A percentile compares a stretch with the other conserved stretches of the same genome.
These are phyloP conservation scores for Bubo bubo DNA, from an alignment of 2,113 vertebrate species.

Conservation along the genomic window DNA sequence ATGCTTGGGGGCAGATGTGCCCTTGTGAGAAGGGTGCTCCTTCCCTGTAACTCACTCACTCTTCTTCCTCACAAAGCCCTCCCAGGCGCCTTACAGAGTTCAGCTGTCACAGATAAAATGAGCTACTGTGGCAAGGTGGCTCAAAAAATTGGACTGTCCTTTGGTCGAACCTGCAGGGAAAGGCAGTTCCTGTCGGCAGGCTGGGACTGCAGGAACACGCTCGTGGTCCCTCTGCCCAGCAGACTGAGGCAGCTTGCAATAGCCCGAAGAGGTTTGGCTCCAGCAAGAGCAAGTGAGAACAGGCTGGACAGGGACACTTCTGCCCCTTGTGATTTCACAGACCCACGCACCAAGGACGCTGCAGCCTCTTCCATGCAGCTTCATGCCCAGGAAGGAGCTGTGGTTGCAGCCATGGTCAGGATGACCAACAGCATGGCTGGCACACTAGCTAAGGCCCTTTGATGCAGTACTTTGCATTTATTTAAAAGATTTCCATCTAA, in stretches of 20 bases:
- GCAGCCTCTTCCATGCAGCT: background rate
- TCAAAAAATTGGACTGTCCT: background rate
- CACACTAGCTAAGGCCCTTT: background rate
- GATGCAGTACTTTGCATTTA: background rate
- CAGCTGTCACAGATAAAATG: background rate
- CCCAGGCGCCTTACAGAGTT: background rate
- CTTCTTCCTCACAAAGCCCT: background rate
- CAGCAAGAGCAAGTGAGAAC: background rate
- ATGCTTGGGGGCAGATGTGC: background rate
- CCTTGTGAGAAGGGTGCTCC: background rate
- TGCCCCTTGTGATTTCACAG: background rate
- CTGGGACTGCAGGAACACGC: background rate
- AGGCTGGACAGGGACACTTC: background rate
- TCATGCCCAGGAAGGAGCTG: background rate
- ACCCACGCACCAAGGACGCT: accelerated
- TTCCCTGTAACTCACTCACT: background rate
- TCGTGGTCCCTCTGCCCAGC: accelerated
- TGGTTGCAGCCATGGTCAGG: background rate
- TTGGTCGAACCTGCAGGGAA: accelerated
- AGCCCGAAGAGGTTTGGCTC: background rate
- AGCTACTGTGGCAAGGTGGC: background rate
- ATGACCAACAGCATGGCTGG: background rate
- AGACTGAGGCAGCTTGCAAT: background rate
- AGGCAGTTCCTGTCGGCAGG: background rate
- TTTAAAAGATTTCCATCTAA: slow-evolving; percentile 35